Percentiles rank a stretch among this genome's conserved stretches.
Conservation (phyloP, 2,113 vertebrate genomes). For the Astur gentilis region DNA sequence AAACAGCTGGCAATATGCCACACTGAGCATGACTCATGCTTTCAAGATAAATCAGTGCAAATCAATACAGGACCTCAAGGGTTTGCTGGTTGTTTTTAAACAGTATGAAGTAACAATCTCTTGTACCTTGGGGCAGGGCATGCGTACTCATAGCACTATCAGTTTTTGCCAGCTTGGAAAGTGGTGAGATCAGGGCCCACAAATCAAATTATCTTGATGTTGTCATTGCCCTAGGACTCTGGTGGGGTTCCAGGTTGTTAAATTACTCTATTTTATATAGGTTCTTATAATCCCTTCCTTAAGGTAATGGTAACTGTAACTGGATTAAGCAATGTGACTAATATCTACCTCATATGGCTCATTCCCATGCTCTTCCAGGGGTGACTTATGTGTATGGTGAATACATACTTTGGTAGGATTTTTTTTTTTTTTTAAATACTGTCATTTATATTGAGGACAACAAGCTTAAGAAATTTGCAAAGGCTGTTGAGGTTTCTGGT, state of each 20-base stretch:
- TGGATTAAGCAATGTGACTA: background rate
- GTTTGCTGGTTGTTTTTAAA: background rate
- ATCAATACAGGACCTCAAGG: background rate
- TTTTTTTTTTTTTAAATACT: background rate
- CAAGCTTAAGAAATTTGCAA: background rate
- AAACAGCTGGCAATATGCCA: background rate
- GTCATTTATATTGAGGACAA: background rate
- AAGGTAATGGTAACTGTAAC: background rate
- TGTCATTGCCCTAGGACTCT: background rate
- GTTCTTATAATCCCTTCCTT: background rate
- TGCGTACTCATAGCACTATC: background rate
- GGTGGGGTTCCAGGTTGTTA: background rate
- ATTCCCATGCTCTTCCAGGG: background rate
- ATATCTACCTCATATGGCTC: background rate
- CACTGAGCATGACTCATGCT: background rate
- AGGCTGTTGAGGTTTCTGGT: background rate
- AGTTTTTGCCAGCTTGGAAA: constrained; percentile 21
- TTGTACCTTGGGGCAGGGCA: background rate
- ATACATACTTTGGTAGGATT: background rate
- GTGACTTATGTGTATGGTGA: background rate
- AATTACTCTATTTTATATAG: background rate
- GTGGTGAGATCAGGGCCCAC: background rate
- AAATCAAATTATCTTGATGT: background rate
- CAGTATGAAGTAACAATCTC: background rate
- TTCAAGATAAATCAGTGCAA: background rate